Conservation (phyloP, 2,888 invertebrate genomes). For the Andrena haemorrhoa region DNA sequence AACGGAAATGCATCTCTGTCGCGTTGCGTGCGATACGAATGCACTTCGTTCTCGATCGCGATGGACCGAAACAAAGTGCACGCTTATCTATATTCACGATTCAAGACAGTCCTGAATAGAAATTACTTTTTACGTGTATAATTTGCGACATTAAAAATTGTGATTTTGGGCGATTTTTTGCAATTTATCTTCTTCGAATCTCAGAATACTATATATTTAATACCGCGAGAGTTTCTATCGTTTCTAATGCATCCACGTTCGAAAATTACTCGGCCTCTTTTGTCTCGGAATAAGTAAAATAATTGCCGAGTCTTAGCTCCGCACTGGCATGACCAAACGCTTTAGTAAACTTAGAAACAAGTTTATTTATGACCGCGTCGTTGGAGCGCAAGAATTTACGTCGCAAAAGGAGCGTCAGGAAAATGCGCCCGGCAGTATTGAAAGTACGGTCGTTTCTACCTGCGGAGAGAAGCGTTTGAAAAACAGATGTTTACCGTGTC, state of each 20-base stretch:
- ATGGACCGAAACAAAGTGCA: constrained; percentile 1
- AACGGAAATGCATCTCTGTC: constrained; percentile 13
- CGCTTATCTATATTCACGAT: no score
- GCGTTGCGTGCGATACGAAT: constrained; percentile 3
- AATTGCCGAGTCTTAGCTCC: background rate
- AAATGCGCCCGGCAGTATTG: background rate
- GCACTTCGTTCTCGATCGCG: constrained; percentile 5
- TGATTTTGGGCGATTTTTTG: no score
- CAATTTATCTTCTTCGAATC: background rate
- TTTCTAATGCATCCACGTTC: background rate
- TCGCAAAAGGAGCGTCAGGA: constrained; percentile 5
- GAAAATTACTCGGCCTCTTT: background rate
- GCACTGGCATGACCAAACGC: no score
- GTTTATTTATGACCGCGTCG: background rate
- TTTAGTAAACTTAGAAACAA: background rate
- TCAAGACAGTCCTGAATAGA: no score
- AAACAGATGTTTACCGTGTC: constrained; percentile 82
- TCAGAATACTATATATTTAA: no score
- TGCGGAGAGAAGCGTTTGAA: background rate
- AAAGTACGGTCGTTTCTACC: constrained; percentile 11
- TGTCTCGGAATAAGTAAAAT: background rate
- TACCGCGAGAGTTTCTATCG: no score
- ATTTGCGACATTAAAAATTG: no score
- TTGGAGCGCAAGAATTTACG: background rate
- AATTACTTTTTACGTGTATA: no score